Conservation (phyloP, 1,140 invertebrate species). For the Sitobion miscanthi region DNA sequence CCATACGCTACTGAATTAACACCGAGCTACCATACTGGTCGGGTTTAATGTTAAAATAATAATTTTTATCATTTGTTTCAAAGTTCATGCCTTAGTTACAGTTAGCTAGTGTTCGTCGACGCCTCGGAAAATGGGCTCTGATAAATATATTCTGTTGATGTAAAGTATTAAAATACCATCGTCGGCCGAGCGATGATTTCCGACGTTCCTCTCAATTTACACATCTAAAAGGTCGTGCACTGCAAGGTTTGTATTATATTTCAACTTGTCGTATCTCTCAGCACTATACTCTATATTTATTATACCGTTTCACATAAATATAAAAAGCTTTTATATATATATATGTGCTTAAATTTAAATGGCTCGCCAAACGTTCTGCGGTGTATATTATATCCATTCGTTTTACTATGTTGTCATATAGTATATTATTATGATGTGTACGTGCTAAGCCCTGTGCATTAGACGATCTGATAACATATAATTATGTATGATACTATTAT, state of each 20-base stretch:
- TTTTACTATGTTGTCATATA: neutral
- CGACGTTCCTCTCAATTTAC: neutral
- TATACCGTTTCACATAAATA: neutral
- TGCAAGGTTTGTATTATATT: neutral
- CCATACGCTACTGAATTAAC: neutral
- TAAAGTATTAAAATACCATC: neutral
- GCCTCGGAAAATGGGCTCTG: neutral
- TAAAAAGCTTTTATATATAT: neutral
- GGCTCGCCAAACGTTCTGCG: too few relatives aligned
- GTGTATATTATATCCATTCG: neutral
- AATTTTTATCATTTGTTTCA: too few relatives aligned
- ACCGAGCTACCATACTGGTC: neutral
- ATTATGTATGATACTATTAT: neutral
- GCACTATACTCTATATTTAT: neutral
- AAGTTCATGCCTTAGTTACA: too few relatives aligned
- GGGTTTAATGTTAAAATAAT: neutral
- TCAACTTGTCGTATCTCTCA: neutral
- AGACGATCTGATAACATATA: neutral
- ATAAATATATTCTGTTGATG: neutral
- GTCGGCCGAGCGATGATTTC: neutral
- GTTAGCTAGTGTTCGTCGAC: neutral
- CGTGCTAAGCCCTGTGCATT: neutral
- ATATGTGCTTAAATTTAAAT: neutral
- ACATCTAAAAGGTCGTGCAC: neutral
- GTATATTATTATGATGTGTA: neutral